Evolutionary conservation across 2,113 vertebrate genomes (phyloP).

Genomic region (Saimiri boliviensis): DNA sequence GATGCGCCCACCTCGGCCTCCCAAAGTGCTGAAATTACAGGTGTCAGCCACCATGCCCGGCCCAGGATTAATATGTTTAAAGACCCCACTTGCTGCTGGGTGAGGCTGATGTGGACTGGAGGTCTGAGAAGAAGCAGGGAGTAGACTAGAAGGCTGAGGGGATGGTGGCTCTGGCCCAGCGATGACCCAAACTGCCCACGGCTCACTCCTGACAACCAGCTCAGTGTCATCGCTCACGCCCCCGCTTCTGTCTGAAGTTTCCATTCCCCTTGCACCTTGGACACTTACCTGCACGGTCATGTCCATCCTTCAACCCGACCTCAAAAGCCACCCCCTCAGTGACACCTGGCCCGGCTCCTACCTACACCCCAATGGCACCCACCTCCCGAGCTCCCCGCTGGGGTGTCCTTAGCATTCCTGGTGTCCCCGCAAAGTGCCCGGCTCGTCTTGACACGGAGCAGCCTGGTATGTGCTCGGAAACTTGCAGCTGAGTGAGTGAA

Average conservation of each 20-base stretch:
- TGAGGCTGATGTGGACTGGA: neutral
- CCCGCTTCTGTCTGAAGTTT: neutral
- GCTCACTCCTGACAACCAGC: neutral
- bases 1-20: neutral
- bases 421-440: neutral
- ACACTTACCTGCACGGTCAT: neutral
- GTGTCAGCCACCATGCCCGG: neutral
- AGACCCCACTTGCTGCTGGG: neutral
- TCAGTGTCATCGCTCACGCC: accelerated
- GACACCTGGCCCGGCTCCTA: neutral
- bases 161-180: neutral
- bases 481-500: neutral
- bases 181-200: neutral
- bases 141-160: neutral
- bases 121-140: neutral
- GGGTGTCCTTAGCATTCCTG: accelerated
- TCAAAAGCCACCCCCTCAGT: neutral
- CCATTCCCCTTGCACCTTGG: neutral
- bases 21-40: neutral
- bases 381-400: neutral
- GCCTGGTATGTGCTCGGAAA: too few relatives aligned
- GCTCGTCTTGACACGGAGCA: neutral
- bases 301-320: neutral
- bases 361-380: neutral
- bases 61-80: neutral